phyloP scores from a whole-genome alignment of 2,888 invertebrate species.

The Phoenoteleia sp. region DNA sequence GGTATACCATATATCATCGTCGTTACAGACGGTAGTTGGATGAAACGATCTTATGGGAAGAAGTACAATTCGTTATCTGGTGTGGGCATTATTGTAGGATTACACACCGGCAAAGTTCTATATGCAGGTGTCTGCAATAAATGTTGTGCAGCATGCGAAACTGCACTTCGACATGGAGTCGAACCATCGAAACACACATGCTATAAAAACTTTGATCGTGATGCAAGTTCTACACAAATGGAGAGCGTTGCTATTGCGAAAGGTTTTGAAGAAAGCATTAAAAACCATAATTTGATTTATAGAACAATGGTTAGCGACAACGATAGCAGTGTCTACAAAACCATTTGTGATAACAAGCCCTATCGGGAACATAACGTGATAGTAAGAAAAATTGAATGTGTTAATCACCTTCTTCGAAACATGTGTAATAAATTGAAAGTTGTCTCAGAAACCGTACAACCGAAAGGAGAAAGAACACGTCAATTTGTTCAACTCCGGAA shows the following conservation, averaged over 20 bases:
- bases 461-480: background rate
- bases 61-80: constrained; percentile 55
- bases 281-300: too few species aligned
- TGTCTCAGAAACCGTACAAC: background rate
- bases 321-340: too few species aligned
- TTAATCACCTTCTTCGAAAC: background rate
- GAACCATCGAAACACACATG: constrained; percentile 43
- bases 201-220: constrained; percentile 76
- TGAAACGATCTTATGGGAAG: constrained; percentile 51
- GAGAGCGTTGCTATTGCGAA: constrained; percentile 61
- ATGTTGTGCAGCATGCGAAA: constrained; percentile 23
- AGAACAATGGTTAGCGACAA: too few species aligned
- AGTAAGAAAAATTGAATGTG: background rate
- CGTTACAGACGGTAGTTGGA: constrained; percentile 41
- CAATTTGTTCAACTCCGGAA: background rate
- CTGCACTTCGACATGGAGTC: background rate
- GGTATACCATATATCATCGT: constrained; percentile 4
- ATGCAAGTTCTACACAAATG: constrained; percentile 77
- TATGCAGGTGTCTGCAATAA: background rate
- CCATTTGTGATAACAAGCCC: too few species aligned
- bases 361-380: background rate
- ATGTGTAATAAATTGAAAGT: background rate
- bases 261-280: too few species aligned
- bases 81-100: constrained; percentile 46
- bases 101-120: constrained; percentile 66